A percentile compares a stretch with the other conserved stretches of the same genome.
Evolutionary conservation across 2,797 vertebrate genomes (phyloP).

Genomic region (Sphenopsis melanotis): DNA sequence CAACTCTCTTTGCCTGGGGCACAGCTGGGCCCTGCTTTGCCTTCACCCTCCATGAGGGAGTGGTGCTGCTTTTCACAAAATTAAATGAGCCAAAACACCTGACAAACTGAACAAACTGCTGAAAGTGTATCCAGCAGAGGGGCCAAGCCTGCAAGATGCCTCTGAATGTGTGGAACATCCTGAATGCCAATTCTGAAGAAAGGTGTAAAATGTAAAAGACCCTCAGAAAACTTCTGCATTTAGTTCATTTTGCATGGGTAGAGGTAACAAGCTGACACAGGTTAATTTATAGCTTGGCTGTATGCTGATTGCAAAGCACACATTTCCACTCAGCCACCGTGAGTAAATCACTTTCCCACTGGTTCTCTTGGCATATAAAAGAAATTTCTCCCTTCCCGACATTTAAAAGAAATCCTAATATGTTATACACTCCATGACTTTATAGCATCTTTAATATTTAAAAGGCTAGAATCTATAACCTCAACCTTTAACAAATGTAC

Average conservation of each 20-base stretch:
- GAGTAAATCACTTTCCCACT: constrained; percentile 49
- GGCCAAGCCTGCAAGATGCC: background rate
- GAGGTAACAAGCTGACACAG: constrained; percentile 7
- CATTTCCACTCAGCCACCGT: constrained; percentile 25
- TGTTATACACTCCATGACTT: constrained; percentile 28
- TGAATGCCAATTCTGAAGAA: background rate
- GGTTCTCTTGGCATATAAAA: constrained; percentile 28
- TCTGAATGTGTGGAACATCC: background rate
- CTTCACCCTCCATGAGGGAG: background rate
- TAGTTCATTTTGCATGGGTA: background rate
- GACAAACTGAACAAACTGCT: background rate
- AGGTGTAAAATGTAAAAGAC: background rate
- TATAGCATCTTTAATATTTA: constrained; percentile 61
- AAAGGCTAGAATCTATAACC: constrained; percentile 57
- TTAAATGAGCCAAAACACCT: background rate
- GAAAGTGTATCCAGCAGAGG: background rate
- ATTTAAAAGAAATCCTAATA: constrained; percentile 40
- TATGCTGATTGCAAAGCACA: constrained; percentile 38
- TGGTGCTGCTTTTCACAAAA: background rate
- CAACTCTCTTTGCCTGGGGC: background rate
- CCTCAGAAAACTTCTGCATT: background rate
- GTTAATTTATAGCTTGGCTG: constrained; percentile 45
- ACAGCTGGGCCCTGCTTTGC: background rate
- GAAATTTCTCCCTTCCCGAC: constrained; percentile 45
- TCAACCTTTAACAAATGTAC: constrained; percentile 66